phyloP scores from a whole-genome alignment of 2,113 vertebrate genomes.

The Illadopsis cleaveri region DNA sequence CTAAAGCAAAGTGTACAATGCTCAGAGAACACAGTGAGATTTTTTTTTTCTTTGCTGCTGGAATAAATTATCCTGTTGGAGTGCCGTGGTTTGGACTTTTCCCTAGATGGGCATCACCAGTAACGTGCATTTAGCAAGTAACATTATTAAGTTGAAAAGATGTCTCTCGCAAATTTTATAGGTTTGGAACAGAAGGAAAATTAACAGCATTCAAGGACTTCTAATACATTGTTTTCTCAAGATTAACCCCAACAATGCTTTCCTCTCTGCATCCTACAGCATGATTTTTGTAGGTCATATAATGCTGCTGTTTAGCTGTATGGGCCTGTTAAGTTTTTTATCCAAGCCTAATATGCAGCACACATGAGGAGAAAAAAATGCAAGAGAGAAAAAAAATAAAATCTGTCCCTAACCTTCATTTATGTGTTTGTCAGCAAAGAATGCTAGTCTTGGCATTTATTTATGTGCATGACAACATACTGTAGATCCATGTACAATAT shows the following conservation, averaged over 20 bases:
- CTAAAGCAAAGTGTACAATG: slow-evolving; percentile 27
- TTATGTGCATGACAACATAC: background rate
- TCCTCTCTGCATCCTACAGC: background rate
- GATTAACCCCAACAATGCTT: background rate
- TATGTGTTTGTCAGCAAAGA: background rate
- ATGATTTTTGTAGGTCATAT: background rate
- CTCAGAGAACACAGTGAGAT: background rate
- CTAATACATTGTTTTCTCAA: background rate
- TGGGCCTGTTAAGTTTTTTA: background rate
- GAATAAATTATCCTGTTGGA: background rate
- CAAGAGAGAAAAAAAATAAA: background rate
- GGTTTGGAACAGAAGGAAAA: slow-evolving; percentile 11
- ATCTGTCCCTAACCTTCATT: background rate
- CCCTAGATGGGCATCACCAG: background rate
- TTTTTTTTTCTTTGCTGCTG: background rate
- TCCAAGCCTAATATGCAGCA: background rate
- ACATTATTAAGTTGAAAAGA: background rate
- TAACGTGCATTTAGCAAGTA: slow-evolving; percentile 11
- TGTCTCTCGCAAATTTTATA: background rate
- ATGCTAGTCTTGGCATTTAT: background rate
- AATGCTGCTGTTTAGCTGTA: background rate
- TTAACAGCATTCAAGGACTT: background rate
- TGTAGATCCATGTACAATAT: background rate
- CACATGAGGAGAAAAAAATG: background rate
- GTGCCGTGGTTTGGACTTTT: background rate